These are phyloP conservation scores for Mirza zaza DNA, from an alignment of 2,113 vertebrate genomes.

Conservation along the genomic window DNA sequence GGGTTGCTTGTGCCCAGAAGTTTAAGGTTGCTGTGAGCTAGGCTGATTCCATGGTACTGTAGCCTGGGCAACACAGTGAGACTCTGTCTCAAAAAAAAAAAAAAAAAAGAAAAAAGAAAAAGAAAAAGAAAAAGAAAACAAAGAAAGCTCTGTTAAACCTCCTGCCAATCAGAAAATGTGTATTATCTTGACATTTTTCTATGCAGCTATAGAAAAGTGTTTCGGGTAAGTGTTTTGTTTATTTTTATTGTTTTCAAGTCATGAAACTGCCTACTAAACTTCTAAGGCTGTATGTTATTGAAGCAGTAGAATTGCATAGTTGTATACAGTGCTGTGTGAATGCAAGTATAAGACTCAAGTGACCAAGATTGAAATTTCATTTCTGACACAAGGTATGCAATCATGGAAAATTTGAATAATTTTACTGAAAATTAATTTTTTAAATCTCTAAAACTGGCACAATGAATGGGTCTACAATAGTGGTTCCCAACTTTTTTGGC, in stretches of 20 bases:
- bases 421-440: neutral
- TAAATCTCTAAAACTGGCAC: neutral
- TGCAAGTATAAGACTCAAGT: fast-evolving
- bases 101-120: no score
- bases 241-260: slow-evolving; percentile 7
- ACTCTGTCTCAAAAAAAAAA: no score
- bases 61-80: no score
- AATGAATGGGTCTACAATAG: neutral
- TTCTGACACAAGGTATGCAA: neutral
- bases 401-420: neutral
- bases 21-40: no score
- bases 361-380: neutral
- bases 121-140: no score
- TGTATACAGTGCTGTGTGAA: neutral
- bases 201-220: neutral
- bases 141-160: neutral
- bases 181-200: slow-evolving; percentile 37
- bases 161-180: neutral
- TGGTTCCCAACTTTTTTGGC: no score
- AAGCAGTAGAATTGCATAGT: neutral
- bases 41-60: no score
- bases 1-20: no score
- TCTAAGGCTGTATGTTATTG: neutral
- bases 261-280: neutral
- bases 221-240: neutral